phyloP scores from a whole-genome alignment of 2,113 vertebrate genomes.

The Lamprologus sp. region DNA sequence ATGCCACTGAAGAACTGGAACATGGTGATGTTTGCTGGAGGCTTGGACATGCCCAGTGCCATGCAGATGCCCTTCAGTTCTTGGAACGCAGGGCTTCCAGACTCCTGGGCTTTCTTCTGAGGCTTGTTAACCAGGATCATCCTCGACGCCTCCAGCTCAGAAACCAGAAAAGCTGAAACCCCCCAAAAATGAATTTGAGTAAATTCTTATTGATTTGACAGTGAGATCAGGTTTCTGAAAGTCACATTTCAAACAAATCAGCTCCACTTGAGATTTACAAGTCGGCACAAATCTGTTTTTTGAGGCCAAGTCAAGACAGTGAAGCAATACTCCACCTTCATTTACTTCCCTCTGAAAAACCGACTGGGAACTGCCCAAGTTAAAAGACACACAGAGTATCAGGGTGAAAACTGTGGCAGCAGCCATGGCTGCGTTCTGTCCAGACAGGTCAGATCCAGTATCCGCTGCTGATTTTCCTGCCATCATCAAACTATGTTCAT shows the following conservation, averaged over 20 bases:
- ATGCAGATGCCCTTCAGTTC: slow-evolving; percentile 96
- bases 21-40: slow-evolving; percentile 96
- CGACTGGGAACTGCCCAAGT: background rate
- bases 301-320: background rate
- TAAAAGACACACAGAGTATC: background rate
- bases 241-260: background rate
- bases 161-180: slow-evolving; percentile 88
- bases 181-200: background rate
- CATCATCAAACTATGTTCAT: background rate
- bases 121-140: slow-evolving; percentile 88
- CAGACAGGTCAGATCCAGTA: background rate
- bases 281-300: background rate
- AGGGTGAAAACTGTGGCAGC: background rate
- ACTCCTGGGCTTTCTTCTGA: slow-evolving; percentile 82
- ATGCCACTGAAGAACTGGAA: slow-evolving; percentile 99
- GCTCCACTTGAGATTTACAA: background rate
- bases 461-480: background rate
- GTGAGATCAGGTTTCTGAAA: background rate
- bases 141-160: slow-evolving; percentile 92
- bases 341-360: background rate
- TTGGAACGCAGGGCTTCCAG: slow-evolving; percentile 86
- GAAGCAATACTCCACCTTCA: background rate
- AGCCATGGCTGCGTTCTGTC: background rate
- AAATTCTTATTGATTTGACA: background rate
- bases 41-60: slow-evolving; percentile 96